Percentiles rank a stretch among this genome's conserved stretches.
phyloP scores from a whole-genome alignment of 2,113 vertebrate species.

The Acrocephalus kingi region DNA sequence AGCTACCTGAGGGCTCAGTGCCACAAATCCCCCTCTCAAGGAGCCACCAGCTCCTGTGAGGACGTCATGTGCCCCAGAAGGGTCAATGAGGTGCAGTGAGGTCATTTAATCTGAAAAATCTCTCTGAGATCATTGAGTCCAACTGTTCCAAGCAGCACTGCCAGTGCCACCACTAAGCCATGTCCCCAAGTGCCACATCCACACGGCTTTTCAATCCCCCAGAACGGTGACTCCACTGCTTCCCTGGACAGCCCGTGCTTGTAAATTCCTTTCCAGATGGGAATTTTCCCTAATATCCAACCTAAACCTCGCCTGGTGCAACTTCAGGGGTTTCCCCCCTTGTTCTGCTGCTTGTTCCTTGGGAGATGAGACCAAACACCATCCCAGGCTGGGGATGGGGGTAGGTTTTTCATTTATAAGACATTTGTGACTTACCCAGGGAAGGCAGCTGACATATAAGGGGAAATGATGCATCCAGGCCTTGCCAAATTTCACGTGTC shows the following conservation, averaged over 20 bases:
- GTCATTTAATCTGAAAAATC: not conserved
- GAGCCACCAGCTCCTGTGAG: fast-evolving
- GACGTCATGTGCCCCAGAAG: not conserved
- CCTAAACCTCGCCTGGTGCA: not conserved
- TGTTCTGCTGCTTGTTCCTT: not conserved
- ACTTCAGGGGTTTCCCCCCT: not conserved
- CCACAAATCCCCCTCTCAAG: not conserved
- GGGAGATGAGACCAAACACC: not conserved
- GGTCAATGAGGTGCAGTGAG: not conserved
- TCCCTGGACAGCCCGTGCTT: not conserved
- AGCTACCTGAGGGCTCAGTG: not conserved
- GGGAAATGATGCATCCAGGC: not conserved
- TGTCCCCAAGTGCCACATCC: not conserved
- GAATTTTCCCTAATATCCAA: not conserved
- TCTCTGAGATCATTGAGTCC: not conserved
- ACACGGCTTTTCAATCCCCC: not conserved
- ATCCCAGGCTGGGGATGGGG: fast-evolving
- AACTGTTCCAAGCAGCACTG: not conserved
- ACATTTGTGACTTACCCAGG: not conserved
- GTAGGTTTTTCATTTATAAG: not conserved
- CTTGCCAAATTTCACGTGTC: not conserved
- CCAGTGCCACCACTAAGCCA: fast-evolving
- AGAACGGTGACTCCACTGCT: not conserved
- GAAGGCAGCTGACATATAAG: not conserved
- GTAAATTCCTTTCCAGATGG: not conserved